phyloP scores from a whole-genome alignment of 2,888 invertebrate species.

The Ryuthela nishihirai region DNA sequence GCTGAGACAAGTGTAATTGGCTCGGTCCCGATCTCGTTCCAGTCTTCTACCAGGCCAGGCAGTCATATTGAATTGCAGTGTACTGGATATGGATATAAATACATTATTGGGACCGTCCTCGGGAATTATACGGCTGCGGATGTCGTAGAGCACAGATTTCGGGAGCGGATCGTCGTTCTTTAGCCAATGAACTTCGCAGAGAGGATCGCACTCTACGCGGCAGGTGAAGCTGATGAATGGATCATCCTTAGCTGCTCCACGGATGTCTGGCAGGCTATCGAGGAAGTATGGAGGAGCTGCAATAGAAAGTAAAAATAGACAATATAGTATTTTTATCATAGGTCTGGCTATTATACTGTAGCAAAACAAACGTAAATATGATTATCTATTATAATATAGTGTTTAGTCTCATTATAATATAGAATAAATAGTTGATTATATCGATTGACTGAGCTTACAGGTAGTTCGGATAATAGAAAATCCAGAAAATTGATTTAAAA shows the following conservation, averaged over 20 bases:
- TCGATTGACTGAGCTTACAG: too few species aligned
- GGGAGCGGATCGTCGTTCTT: slow-evolving; percentile 61
- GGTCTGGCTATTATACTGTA: too few species aligned
- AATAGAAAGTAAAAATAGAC: not conserved
- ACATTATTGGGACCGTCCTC: slow-evolving; percentile 58
- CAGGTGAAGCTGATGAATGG: slow-evolving; percentile 70
- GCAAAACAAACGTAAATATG: too few species aligned
- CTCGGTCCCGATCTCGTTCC: slow-evolving; percentile 40
- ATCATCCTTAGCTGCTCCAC: slow-evolving; percentile 61
- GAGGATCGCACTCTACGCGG: slow-evolving; percentile 82
- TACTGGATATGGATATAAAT: slow-evolving; percentile 84
- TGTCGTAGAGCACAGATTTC: slow-evolving; percentile 18
- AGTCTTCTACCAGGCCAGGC: slow-evolving; percentile 40
- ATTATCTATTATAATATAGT: too few species aligned
- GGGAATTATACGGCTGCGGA: slow-evolving; percentile 13
- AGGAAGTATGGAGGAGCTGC: slow-evolving; percentile 87
- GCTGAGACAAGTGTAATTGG: slow-evolving; percentile 43
- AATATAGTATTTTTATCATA: too few species aligned
- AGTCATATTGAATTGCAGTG: slow-evolving; percentile 58
- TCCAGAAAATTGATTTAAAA: too few species aligned
- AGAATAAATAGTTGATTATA: too few species aligned
- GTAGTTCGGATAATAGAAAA: too few species aligned
- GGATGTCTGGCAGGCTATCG: slow-evolving; percentile 73
- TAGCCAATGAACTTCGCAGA: slow-evolving; percentile 78
- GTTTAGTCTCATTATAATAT: too few species aligned